Base-by-base conservation (phyloP, 2,797 vertebrate species). In the Rhynchotus rufescens region DNA sequence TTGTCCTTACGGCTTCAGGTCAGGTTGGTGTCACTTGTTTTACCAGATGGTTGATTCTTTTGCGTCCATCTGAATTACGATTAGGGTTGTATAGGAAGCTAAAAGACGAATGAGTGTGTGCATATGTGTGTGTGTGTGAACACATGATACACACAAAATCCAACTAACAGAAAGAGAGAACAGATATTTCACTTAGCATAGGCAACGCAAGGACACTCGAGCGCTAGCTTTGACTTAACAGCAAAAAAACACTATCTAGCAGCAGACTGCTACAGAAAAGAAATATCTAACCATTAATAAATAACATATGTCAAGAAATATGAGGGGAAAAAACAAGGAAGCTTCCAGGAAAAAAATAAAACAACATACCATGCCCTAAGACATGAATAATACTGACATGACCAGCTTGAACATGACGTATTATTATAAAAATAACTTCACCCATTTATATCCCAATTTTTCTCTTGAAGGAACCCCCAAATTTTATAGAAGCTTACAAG, bases 211-310 rank as follows among this genome's bases (percentile, higher is more conserved):
- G 30, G 80, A 10, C 49, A 19, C 28, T 52, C 12, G 28, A 26
- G 20, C 8, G 11, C 59, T 65, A 92, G 36, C 49, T 75, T 64
- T 66, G 54, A 42, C 22, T 7, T 44, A 86, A 36, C 23, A 59
- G 54, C 34, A 56, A 2, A 0, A 45, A 45, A 71, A 47, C 32
- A 77, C 45, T 21, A 78, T 30, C 47, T 52, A 52, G 49, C 30
- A 69, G 76, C n/a, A 89, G 49, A 11, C 49, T 82, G 71, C 61
- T 79, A 65, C 49, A 78, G 68, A 64, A 78, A 40, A 4, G 17
- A 90, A 77, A 21, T 38, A 72, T 34, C 34, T 57, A 38, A 22
- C n/a, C 40, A 62, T 20, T 90, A 89, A 95, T 85, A 83, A 88
- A 56, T 77, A 87, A 51, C 54, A 88, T 17, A 82, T 75, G 81